Base-by-base conservation (phyloP, 1,140 invertebrate species). In the Drosophila athabasca region DNA sequence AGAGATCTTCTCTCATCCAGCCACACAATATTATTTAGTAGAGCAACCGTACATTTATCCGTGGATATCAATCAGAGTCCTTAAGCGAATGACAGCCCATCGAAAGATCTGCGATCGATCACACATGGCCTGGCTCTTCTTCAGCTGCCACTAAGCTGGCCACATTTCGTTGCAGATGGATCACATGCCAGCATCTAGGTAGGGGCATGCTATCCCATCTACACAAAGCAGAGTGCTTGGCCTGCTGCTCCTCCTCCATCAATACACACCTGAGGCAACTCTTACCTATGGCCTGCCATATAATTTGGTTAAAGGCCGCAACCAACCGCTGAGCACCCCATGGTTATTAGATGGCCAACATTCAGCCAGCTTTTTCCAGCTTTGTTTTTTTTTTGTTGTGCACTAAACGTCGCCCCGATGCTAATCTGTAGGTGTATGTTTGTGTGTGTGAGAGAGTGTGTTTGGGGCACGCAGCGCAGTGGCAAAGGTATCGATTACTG, bases 281-380 rank as follows among this genome's bases (percentile, higher is more conserved):
- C 31, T 60, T 69, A 73, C 59, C 65, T 64, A 72, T 61, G 77
- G 48, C 53, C 57, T 53, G 72, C 58, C 79, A 83, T 88, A 88
- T 88, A 88, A 88, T 88, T 88, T 88, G 76, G 79, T 49, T 83
- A 88, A 88, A 89, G 76, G 79, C 83, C 72, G 68, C 62, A 51
- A 41, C 49, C 59, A 51, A 49, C 51, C 53, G 31, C 44, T 45
- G 44, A 76, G 76, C 68, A 73, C 64, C 79, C 79, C 83, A 88
- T 89, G 84, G 79, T 88, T 88, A 89, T 88, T 88, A 88, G 83
- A 88, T 83, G 79, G 79, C 77, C 73, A 77, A 77, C 81, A 84
- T 84, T 62, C 62, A 75, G 61, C 64, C 69, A 35, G 46, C 39
- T 55, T 64, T 66, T 55, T 46, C 48, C 45, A 45, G 24, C 13